These are phyloP conservation scores for Podarcis raffonei DNA, from an alignment of 2,113 vertebrate species.

Conservation along the genomic window DNA sequence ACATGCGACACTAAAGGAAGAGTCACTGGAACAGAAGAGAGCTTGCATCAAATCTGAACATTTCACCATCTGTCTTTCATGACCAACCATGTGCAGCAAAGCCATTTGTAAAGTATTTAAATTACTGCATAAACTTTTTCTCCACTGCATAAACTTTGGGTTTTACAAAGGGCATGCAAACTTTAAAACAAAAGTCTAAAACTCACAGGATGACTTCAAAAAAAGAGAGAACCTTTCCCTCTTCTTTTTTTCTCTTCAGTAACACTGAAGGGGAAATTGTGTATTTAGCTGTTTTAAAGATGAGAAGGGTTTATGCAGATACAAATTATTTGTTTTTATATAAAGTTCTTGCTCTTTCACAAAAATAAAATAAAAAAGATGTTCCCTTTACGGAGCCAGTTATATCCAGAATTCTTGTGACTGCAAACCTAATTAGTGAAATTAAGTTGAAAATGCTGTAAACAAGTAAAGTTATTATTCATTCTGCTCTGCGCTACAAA, in stretches of 20 bases:
- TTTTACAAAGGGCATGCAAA: neutral
- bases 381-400: neutral
- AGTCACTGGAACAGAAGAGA: neutral
- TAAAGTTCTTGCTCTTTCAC: neutral
- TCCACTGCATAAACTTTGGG: neutral
- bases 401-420: conserved; percentile 40
- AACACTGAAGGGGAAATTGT: accelerated
- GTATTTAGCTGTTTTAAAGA: neutral
- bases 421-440: conserved; percentile 78
- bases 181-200: neutral
- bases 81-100: neutral
- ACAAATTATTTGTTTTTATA: neutral
- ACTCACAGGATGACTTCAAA: neutral
- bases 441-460: conserved; percentile 76
- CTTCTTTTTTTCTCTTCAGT: neutral
- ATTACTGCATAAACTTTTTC: neutral
- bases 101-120: neutral
- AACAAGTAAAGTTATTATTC: conserved; percentile 80
- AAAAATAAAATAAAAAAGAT: neutral
- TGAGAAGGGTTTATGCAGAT: accelerated
- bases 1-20: neutral
- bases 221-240: neutral
- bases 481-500: conserved; percentile 71
- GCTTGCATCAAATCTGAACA: neutral
- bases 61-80: neutral